phyloP scores from a whole-genome alignment of 2,113 vertebrate genomes.

The Petaurus breviceps region DNA sequence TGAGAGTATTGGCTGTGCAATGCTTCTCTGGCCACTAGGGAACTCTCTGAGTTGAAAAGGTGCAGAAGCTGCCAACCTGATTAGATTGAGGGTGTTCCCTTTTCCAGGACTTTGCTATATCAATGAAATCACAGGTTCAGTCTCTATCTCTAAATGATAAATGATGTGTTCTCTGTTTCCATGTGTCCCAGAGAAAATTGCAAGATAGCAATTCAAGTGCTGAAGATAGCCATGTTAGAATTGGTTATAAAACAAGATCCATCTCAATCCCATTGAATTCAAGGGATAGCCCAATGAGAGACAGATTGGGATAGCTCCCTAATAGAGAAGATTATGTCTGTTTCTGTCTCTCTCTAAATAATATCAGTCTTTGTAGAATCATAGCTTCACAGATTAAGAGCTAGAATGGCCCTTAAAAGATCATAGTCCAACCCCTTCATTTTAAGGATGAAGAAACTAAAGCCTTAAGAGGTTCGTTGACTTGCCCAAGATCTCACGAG shows the following conservation, averaged over 20 bases:
- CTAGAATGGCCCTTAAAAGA: too few species aligned
- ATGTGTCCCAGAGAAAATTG: not conserved
- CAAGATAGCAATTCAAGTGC: not conserved
- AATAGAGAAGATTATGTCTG: not conserved
- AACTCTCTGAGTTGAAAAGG: not conserved
- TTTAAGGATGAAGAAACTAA: not conserved
- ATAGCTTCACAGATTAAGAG: too few species aligned
- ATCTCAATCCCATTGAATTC: not conserved
- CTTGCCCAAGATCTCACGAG: not conserved
- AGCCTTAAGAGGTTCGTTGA: not conserved
- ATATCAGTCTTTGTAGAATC: too few species aligned
- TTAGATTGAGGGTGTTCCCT: not conserved
- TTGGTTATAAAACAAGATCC: not conserved
- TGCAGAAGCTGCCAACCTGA: not conserved
- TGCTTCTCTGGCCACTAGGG: not conserved
- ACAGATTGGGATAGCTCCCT: not conserved
- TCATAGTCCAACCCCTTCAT: not conserved
- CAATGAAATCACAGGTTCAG: not conserved
- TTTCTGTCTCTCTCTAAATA: not conserved
- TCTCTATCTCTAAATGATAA: constrained; percentile 64
- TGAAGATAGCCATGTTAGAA: not conserved
- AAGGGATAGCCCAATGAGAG: not conserved
- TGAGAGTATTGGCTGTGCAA: not conserved
- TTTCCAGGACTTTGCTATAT: not conserved
- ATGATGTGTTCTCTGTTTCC: constrained; percentile 68